Evolutionary conservation across 2,797 vertebrate species (phyloP), one percentile per base, ranked within the genome.

Genomic region (Heterohyrax brucei): DNA sequence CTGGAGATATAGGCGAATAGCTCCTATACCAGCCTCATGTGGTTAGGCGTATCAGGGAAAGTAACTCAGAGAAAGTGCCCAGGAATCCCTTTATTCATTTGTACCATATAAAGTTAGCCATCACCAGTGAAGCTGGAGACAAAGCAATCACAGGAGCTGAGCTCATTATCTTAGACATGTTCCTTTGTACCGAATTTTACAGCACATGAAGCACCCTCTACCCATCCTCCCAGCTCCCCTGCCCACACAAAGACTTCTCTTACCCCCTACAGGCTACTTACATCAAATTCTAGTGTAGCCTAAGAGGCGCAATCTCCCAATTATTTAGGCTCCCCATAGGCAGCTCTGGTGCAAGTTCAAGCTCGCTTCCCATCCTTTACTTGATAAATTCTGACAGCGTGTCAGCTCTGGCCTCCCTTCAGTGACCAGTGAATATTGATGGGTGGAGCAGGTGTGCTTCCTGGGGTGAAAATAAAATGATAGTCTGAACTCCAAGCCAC

Each of bases 331-430:
- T 95, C 72, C 89, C 76, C 72, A 28, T 64, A 53, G 87, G 87
- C 61, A 80, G 61, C 68, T 68, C 70, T 2, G 0, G 46, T 14
- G 22, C 87, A 92, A 92, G 87, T 96, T 89, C 72, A 89, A 46
- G 39, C 82, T 95, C 70, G 82, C 70, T 90, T 93, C 89, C 90
- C 64, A 46, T 80, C 78, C 93, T 94, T 91, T 78, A 48, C 86
- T 91, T 98, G 93, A 93, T 96, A 85, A 94, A 82, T 91, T 94
- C 68, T 91, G 93, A 96, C 96, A 96, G 91, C 86, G 85, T 62
- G 61, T 87, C 93, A 91, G 66, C 19, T 83, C 72, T 94, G n/a
- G 80, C 82, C 76, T 95, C 59, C 85, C 80, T 91, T 93, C 92
- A 81, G 19, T 87, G 96, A 76, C 72, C 75, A 96, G 93, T 95